Evolutionary conservation across 1,140 invertebrate species (phyloP).

Genomic region (Trachelipus rathkii): DNA sequence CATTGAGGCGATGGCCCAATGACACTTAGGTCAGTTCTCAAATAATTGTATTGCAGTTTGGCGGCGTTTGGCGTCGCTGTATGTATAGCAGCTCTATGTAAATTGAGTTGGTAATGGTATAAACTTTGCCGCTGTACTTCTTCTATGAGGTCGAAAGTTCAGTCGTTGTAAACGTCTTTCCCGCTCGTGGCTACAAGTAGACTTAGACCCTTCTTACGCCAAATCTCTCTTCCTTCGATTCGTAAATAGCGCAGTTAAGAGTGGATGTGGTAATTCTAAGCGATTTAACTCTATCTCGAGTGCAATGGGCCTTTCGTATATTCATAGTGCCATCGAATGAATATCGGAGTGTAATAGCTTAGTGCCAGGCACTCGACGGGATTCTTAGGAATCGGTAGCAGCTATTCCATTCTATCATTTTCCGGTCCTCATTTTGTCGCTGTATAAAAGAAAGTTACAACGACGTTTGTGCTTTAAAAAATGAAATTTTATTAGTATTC

Average conservation of each 20-base stretch:
- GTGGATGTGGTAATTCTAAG: slow-evolving; percentile 6
- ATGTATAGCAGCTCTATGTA: slow-evolving; percentile 45
- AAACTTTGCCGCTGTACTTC: slow-evolving; percentile 30
- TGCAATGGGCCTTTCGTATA: slow-evolving; percentile 2
- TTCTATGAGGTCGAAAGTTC: slow-evolving; percentile 30
- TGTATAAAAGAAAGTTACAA: slow-evolving; percentile 1
- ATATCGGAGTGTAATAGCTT: slow-evolving; percentile 10
- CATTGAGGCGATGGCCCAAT: slow-evolving; percentile 45
- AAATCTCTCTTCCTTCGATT: background rate
- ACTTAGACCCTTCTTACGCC: background rate
- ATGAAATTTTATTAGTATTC: background rate
- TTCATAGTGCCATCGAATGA: slow-evolving; percentile 9
- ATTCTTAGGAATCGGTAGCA: background rate
- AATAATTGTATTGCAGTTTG: slow-evolving; percentile 46
- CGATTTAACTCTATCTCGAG: slow-evolving; percentile 9
- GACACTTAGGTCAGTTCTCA: slow-evolving; percentile 46
- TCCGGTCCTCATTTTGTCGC: slow-evolving; percentile 8
- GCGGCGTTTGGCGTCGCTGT: slow-evolving; percentile 45
- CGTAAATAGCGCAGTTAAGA: slow-evolving; percentile 12
- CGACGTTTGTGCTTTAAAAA: background rate
- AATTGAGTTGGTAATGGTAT: slow-evolving; percentile 44
- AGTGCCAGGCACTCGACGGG: slow-evolving; percentile 9
- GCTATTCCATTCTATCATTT: slow-evolving; percentile 1
- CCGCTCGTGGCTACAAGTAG: background rate
- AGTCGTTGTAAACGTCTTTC: background rate